Conservation (phyloP, 1,140 invertebrate species). For the Palaemon carinicauda region DNA sequence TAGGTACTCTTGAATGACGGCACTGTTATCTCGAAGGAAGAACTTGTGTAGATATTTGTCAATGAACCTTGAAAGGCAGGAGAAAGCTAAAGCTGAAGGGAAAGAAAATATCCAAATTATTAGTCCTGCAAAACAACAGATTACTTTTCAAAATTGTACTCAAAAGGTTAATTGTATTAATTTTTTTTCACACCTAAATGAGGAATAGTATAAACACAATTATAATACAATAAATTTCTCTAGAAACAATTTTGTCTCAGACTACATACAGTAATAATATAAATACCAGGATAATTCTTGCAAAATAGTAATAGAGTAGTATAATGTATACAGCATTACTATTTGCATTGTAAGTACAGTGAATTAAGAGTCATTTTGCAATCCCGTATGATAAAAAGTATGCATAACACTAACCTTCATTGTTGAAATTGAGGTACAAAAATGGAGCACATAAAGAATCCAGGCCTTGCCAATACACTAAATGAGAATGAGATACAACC, state of each 20-base stretch:
- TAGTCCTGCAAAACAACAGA: too few relatives aligned
- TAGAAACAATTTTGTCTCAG: too few relatives aligned
- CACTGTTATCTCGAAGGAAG: slow-evolving; percentile 98
- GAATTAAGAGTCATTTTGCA: too few relatives aligned
- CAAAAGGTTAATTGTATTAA: neutral
- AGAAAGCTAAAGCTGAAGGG: slow-evolving; percentile 85
- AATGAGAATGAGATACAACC: slow-evolving; percentile 92
- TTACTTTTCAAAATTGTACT: too few relatives aligned
- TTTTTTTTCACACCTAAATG: too few relatives aligned
- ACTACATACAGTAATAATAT: too few relatives aligned
- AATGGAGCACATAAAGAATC: slow-evolving; percentile 98
- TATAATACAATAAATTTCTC: too few relatives aligned
- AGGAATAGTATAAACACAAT: too few relatives aligned
- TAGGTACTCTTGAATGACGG: slow-evolving; percentile 96
- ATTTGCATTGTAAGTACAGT: neutral
- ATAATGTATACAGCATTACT: neutral
- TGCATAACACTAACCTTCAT: slow-evolving; percentile 78
- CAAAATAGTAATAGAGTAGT: too few relatives aligned
- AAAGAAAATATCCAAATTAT: slow-evolving; percentile 32
- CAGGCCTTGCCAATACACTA: slow-evolving; percentile 99
- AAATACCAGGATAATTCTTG: too few relatives aligned
- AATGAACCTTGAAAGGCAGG: slow-evolving; percentile 93
- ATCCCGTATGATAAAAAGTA: neutral
- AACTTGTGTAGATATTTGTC: slow-evolving; percentile 97
- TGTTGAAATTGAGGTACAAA: slow-evolving; percentile 95